Evolutionary conservation across 2,888 invertebrate species (phyloP).

Genomic region (Dryococelus australis): DNA sequence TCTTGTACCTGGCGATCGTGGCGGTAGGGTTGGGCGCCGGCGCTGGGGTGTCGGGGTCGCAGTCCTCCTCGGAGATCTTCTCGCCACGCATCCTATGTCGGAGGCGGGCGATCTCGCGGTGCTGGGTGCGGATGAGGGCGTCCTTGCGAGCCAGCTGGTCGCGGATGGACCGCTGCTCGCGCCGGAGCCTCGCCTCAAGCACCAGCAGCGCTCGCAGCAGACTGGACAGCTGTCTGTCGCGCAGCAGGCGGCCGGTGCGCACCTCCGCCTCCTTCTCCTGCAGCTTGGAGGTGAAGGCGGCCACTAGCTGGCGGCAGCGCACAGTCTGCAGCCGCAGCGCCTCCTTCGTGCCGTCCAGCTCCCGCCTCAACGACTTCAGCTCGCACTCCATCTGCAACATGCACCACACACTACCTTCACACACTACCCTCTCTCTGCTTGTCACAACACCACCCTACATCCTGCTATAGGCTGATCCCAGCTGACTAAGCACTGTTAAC

Average conservation of each 20-base stretch:
- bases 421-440: background rate
- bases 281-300: constrained; percentile 68
- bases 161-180: constrained; percentile 76
- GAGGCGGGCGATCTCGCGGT: constrained; percentile 72
- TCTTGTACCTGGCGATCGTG: constrained; percentile 35
- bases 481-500: too few species aligned
- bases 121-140: constrained; percentile 73
- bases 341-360: constrained; percentile 72
- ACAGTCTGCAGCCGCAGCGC: constrained; percentile 71
- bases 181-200: constrained; percentile 74
- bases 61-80: constrained; percentile 38
- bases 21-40: constrained; percentile 31
- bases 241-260: constrained; percentile 67
- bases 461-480: too few species aligned
- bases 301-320: constrained; percentile 73
- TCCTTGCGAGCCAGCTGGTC: constrained; percentile 75
- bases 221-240: constrained; percentile 75
- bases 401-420: background rate
- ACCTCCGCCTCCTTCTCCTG: constrained; percentile 68
- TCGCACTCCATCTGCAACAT: constrained; percentile 73
- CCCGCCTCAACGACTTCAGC: constrained; percentile 67
- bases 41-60: constrained; percentile 38
- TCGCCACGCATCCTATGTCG: constrained; percentile 54
- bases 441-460: too few species aligned
- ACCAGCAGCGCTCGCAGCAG: constrained; percentile 74